phyloP scores from a whole-genome alignment of 2,113 vertebrate genomes.

The Otus sunia region DNA sequence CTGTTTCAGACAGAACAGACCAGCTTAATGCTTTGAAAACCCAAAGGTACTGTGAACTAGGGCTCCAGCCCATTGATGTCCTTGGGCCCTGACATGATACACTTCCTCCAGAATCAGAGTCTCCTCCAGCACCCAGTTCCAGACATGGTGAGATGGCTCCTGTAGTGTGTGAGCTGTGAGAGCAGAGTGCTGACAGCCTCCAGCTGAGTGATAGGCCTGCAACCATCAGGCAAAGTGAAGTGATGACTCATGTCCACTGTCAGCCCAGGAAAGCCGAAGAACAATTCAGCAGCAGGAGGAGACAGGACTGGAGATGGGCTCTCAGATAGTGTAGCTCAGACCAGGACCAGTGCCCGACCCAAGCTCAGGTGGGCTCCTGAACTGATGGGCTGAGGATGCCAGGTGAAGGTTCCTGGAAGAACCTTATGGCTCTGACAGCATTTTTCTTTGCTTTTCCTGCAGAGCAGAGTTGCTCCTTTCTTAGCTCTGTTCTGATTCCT shows the following conservation, averaged over 20 bases:
- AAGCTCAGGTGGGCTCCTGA: not conserved
- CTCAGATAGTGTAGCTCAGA: not conserved
- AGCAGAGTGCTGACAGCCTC: not conserved
- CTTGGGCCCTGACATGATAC: not conserved
- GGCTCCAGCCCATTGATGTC: not conserved
- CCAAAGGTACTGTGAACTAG: not conserved
- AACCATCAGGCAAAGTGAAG: not conserved
- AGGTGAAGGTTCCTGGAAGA: not conserved
- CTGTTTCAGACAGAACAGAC: not conserved
- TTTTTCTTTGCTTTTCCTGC: not conserved
- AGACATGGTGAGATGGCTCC: not conserved
- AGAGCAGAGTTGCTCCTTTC: not conserved
- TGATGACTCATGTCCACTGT: accelerated
- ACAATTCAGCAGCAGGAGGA: not conserved
- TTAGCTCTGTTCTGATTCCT: not conserved
- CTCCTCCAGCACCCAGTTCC: not conserved
- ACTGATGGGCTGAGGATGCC: not conserved
- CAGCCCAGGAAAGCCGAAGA: not conserved
- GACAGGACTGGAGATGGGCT: not conserved
- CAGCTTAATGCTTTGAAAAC: not conserved
- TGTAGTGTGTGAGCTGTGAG: accelerated
- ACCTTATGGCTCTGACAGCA: not conserved
- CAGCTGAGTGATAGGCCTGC: not conserved
- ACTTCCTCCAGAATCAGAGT: not conserved
- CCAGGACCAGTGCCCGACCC: accelerated